Percentiles rank a stretch among this genome's conserved stretches.
phyloP scores from a whole-genome alignment of 2,113 vertebrate genomes.

The Paradoxurus hermaphroditus region DNA sequence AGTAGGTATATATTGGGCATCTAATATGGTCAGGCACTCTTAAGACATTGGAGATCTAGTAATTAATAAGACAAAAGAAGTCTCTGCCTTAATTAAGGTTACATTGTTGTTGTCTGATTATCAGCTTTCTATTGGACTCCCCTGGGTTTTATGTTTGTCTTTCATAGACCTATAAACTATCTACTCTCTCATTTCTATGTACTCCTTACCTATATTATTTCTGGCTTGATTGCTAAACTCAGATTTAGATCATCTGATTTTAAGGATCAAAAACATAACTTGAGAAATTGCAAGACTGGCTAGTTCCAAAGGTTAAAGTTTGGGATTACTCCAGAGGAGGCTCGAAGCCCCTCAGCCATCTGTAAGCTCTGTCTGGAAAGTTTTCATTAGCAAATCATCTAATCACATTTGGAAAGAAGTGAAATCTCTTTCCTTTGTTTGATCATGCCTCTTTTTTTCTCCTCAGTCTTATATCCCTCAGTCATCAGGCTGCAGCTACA shows the following conservation, averaged over 20 bases:
- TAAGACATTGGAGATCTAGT: not conserved
- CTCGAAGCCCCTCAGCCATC: not conserved
- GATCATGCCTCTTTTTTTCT: not conserved
- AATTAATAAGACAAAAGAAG: not conserved
- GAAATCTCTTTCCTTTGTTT: not conserved
- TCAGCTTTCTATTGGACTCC: not conserved
- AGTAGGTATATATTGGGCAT: not conserved
- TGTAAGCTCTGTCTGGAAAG: not conserved
- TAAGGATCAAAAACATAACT: not conserved
- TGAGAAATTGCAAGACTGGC: not conserved
- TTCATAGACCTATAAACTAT: not conserved
- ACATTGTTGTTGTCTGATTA: not conserved
- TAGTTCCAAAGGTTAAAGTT: not conserved
- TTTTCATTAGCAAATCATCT: not conserved
- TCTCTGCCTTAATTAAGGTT: not conserved
- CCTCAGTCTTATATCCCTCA: not conserved
- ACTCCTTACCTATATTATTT: not conserved
- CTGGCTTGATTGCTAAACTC: not conserved
- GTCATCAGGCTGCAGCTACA: not conserved
- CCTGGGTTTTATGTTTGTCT: not conserved
- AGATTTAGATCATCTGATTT: not conserved
- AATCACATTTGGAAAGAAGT: not conserved
- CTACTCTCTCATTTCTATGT: not conserved
- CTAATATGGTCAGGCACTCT: not conserved
- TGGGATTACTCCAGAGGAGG: not conserved